Base-by-base conservation (phyloP, 2,797 vertebrate species). In the Gymnothorax javanicus region DNA sequence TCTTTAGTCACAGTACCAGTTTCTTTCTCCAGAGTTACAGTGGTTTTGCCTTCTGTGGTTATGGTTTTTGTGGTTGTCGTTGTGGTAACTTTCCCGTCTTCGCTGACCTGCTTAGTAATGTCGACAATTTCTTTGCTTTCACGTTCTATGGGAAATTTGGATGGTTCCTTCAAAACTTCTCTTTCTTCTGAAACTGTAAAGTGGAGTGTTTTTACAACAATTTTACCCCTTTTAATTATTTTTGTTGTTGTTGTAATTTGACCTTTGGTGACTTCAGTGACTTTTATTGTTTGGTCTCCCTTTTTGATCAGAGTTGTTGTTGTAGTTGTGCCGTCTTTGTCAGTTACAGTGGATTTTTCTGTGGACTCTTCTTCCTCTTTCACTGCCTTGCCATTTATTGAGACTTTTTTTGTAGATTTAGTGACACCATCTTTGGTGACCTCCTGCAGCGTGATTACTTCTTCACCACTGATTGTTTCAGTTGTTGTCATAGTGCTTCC, bases 401-500 rank as follows among this genome's bases (percentile, higher is more conserved):
- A 52, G 17, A 79, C 75, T 23, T 1, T 79, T 50, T 79, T 79
- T 20, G 50, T 52, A 2, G 75, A 7, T 54, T 23, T 54, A 8
- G 75, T 79, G n/a, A 54, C 75, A 54, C 7, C 7, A 15, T 20
- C 75, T 54, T 79, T 79, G 17, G 75, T 79, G 75, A 79, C 75
- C 11, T 79, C 75, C 13, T 52, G 43, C 1, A 79, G 75, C 7
- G 43, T 79, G 50, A 52, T 79, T 15, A 79, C 75, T 79, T 2
- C 54, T 33, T 79, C n/a, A 9, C 75, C 75, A 23, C n/a, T 8
- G n/a, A 1, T 54, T 7, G 50, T 79, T 79, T 79, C 75, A 54
- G 75, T 79, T 15, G 75, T 79, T 20, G 75, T 79, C 3, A 20
- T 79, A 15, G 50, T 79, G 75, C 75, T 79, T 52, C 75, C 75